Conservation (phyloP, 2,888 invertebrate species). For the Nysson spinosus region DNA sequence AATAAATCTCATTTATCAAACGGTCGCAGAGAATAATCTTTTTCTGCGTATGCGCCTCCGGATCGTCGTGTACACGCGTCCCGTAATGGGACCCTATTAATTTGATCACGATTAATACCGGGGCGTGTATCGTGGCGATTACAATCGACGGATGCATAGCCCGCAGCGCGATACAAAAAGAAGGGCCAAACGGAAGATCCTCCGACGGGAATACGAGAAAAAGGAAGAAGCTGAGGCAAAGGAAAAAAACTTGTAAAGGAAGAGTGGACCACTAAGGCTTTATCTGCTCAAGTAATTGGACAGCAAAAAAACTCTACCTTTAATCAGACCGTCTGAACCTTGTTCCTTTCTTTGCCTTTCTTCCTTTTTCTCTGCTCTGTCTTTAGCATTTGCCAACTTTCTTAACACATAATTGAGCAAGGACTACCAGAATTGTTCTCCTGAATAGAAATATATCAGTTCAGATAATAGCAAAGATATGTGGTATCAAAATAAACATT, state of each 20-base stretch:
- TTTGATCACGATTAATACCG: constrained; percentile 60
- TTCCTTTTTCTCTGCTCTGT: not conserved
- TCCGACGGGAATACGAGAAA: not conserved
- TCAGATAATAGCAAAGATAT: too few species aligned
- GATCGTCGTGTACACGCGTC: constrained; percentile 20
- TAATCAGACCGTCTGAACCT: constrained; percentile 36
- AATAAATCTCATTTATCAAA: constrained; percentile 43
- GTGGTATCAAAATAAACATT: too few species aligned
- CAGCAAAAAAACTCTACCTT: constrained; percentile 33
- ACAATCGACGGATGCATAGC: constrained; percentile 33
- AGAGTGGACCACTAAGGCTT: constrained; percentile 8
- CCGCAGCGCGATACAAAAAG: constrained; percentile 32
- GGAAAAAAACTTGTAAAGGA: not conserved
- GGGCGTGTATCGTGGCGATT: constrained; percentile 43
- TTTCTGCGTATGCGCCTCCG: not conserved
- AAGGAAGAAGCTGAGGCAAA: not conserved
- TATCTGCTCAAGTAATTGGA: constrained; percentile 35
- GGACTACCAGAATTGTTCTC: too few species aligned
- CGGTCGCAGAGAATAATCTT: constrained; percentile 8
- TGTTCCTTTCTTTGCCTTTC: constrained; percentile 12
- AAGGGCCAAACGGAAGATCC: constrained; percentile 20
- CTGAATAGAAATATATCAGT: too few species aligned
- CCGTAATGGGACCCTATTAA: constrained; percentile 55
- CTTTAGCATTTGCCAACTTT: too few species aligned
- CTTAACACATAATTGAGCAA: too few species aligned